Evolutionary conservation across 2,888 invertebrate genomes (phyloP).

Genomic region (Drosophila seclusa): DNA sequence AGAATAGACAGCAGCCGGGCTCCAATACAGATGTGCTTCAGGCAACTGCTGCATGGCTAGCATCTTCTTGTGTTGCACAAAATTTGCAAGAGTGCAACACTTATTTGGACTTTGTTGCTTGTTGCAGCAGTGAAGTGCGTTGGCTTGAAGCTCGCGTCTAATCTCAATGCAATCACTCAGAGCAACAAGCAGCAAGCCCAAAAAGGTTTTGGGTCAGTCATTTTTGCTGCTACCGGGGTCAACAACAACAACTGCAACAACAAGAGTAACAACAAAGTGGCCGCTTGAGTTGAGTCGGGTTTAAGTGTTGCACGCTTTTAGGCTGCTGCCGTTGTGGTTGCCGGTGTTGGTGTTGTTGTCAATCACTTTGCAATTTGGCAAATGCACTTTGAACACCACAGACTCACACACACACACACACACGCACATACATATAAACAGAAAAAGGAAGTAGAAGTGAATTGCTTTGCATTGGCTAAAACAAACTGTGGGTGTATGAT

Average conservation of each 20-base stretch:
- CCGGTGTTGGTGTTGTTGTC: constrained; percentile 56
- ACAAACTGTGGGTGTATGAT: constrained; percentile 54
- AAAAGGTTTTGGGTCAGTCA: constrained; percentile 24
- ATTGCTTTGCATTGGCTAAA: constrained; percentile 33
- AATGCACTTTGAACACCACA: constrained; percentile 66
- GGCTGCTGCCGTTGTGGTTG: constrained; percentile 33
- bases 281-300: constrained; percentile 62
- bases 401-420: constrained; percentile 8
- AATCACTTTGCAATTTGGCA: constrained; percentile 79
- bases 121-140: constrained; percentile 12
- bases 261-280: constrained; percentile 62
- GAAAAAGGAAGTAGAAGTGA: constrained; percentile 29
- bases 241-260: constrained; percentile 55
- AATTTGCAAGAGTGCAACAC: constrained; percentile 68
- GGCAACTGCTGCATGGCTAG: constrained; percentile 15
- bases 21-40: constrained; percentile 18
- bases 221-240: constrained; percentile 6
- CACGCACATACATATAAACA: constrained; percentile 23
- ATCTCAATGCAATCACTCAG: constrained; percentile 79
- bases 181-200: constrained; percentile 51
- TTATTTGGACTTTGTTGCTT: constrained; percentile 59
- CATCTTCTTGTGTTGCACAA: constrained; percentile 33
- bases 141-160: constrained; percentile 59
- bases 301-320: constrained; percentile 74
- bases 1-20: constrained; percentile 20